These are phyloP conservation scores for Agapostemon virescens DNA, from an alignment of 2,888 invertebrate genomes.

Conservation along the genomic window DNA sequence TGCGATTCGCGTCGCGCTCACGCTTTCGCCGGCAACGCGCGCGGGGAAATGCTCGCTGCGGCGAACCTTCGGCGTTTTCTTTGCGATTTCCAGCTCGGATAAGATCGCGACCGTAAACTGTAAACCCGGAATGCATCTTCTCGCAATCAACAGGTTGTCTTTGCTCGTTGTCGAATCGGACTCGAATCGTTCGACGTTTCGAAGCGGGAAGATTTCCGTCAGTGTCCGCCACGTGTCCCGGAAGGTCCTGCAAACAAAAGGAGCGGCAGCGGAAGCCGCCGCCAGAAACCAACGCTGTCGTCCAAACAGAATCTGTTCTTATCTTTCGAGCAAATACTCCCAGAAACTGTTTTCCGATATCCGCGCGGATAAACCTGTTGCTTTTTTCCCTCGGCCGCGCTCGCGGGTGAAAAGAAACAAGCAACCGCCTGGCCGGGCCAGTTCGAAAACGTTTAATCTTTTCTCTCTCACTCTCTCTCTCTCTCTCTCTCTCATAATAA, in stretches of 20 bases:
- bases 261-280: background rate
- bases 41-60: background rate
- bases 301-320: conserved; percentile 15
- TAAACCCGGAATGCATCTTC: background rate
- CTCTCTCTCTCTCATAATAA: conserved; percentile 51
- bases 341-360: background rate
- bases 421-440: background rate
- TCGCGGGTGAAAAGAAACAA: background rate
- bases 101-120: background rate
- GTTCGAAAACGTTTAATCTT: conserved; percentile 56
- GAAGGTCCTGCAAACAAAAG: background rate
- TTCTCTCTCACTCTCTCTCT: no score
- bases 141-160: conserved; percentile 60
- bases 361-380: conserved; percentile 4
- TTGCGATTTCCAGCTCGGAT: background rate
- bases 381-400: background rate
- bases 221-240: background rate
- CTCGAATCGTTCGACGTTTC: no score
- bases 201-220: background rate
- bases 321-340: conserved; percentile 13
- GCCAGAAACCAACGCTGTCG: background rate
- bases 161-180: no score
- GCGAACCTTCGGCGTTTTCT: background rate
- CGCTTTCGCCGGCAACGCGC: conserved; percentile 20
- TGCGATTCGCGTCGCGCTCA: conserved; percentile 7